Conservation (phyloP, 35 echinoderm and acorn worm species). For the Diadema setosum region DNA sequence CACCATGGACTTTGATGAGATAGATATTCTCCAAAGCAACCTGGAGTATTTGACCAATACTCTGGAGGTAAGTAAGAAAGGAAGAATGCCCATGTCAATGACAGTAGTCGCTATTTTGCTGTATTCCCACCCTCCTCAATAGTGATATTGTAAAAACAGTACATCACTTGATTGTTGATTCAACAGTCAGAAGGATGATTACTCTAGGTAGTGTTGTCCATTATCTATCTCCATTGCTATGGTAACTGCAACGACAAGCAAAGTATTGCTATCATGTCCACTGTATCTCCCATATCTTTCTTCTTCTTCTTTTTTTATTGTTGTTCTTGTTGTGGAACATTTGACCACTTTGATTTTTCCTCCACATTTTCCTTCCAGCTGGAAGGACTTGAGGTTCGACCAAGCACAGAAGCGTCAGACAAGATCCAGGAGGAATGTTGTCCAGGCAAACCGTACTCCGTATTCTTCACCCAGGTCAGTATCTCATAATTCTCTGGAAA, state of each 20-base stretch:
- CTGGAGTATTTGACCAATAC: conserved; percentile 71
- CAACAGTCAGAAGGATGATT: too few species aligned
- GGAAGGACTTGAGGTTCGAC: conserved; percentile 78
- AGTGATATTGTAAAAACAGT: too few species aligned
- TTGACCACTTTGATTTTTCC: not conserved
- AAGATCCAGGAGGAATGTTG: conserved; percentile 97
- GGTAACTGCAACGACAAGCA: too few species aligned
- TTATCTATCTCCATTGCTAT: too few species aligned
- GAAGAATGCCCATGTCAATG: too few species aligned
- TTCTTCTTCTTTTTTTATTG: too few species aligned
- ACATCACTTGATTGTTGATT: too few species aligned
- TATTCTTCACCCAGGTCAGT: conserved; percentile 63
- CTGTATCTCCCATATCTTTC: too few species aligned
- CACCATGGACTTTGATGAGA: conserved; percentile 94
- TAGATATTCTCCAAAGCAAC: conserved; percentile 53
- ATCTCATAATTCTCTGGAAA: not conserved
- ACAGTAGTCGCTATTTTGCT: not conserved
- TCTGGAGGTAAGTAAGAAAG: conserved; percentile 90
- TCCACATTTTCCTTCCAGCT: conserved; percentile 55
- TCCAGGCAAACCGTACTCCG: conserved; percentile 89
- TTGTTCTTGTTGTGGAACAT: too few species aligned
- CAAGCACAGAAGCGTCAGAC: conserved; percentile 61
- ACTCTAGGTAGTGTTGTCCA: too few species aligned
- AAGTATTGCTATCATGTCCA: too few species aligned
- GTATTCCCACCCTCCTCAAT: not conserved